Evolutionary conservation across 2,797 vertebrate genomes (phyloP).

Genomic region (Harpagifer antarcticus): DNA sequence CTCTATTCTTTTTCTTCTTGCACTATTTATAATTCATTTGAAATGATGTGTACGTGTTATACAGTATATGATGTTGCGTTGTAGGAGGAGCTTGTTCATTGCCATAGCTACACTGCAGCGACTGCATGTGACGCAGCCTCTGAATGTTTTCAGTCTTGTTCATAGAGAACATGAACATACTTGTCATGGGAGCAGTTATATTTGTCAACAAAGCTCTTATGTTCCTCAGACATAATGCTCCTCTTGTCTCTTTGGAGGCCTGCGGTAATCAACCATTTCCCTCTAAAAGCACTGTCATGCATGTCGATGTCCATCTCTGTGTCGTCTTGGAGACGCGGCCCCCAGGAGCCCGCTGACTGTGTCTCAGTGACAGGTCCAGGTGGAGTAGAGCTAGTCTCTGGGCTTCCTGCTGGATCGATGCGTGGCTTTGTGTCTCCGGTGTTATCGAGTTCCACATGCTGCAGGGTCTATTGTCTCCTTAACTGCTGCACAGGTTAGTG

Average conservation of each 20-base stretch:
- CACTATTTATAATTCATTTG: too few relatives aligned
- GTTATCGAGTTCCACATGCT: conserved; percentile 57
- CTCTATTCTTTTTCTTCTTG: too few relatives aligned
- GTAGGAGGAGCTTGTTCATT: too few relatives aligned
- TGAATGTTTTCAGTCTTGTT: too few relatives aligned
- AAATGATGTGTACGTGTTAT: too few relatives aligned
- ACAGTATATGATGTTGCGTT: too few relatives aligned
- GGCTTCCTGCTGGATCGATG: conserved; percentile 52
- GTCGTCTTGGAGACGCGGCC: neutral
- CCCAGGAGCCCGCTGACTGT: conserved; percentile 16
- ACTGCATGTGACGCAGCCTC: too few relatives aligned
- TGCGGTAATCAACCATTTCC: neutral
- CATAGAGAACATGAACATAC: too few relatives aligned
- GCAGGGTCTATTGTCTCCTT: conserved; percentile 55
- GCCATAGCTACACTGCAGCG: too few relatives aligned
- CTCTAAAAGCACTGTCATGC: neutral
- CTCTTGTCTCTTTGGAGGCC: neutral
- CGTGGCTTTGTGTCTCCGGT: conserved; percentile 57
- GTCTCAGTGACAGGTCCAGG: conserved; percentile 45
- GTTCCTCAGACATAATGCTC: too few relatives aligned
- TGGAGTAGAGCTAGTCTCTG: conserved; percentile 41
- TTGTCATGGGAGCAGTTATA: too few relatives aligned
- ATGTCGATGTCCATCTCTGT: neutral
- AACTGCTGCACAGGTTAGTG: conserved; percentile 62
- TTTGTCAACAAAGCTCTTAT: neutral